A percentile compares a stretch with the other conserved stretches of the same genome.
Conservation (phyloP, 2,113 vertebrate species). For the Notiomystis cincta region DNA sequence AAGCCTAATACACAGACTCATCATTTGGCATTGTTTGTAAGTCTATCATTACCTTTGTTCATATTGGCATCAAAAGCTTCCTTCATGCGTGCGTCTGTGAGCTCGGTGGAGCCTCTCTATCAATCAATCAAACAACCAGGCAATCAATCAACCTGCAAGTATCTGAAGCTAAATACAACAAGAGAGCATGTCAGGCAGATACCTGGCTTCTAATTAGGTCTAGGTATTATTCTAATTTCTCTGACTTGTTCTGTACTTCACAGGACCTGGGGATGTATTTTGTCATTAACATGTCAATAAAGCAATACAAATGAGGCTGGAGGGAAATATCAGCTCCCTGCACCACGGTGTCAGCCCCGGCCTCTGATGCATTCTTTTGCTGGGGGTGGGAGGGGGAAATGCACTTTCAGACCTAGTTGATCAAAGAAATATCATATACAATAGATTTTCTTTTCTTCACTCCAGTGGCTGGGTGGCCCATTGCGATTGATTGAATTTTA, state of each 20-base stretch:
- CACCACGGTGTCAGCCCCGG: not conserved
- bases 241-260: slow-evolving; percentile 15
- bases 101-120: slow-evolving; percentile 11
- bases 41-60: slow-evolving; percentile 62
- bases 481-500: slow-evolving; percentile 50
- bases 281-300: slow-evolving; percentile 67
- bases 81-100: slow-evolving; percentile 8
- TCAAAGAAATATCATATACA: slow-evolving; percentile 62
- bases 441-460: slow-evolving; percentile 37
- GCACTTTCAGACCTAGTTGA: not conserved
- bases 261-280: slow-evolving; percentile 45
- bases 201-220: slow-evolving; percentile 59
- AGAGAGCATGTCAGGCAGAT: slow-evolving; percentile 30
- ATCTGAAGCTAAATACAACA: slow-evolving; percentile 38
- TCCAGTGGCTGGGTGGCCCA: slow-evolving; percentile 33
- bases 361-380: slow-evolving; percentile 37
- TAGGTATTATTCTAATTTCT: slow-evolving; percentile 62
- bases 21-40: slow-evolving; percentile 63
- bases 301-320: slow-evolving; percentile 54
- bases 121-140: slow-evolving; percentile 53
- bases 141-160: slow-evolving; percentile 28
- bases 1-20: slow-evolving; percentile 6
- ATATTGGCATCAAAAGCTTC: slow-evolving; percentile 42
- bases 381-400: not conserved
- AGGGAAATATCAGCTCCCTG: slow-evolving; percentile 47